Evolutionary conservation across 1,140 invertebrate species (phyloP).

Genomic region (Heliconius himera): DNA sequence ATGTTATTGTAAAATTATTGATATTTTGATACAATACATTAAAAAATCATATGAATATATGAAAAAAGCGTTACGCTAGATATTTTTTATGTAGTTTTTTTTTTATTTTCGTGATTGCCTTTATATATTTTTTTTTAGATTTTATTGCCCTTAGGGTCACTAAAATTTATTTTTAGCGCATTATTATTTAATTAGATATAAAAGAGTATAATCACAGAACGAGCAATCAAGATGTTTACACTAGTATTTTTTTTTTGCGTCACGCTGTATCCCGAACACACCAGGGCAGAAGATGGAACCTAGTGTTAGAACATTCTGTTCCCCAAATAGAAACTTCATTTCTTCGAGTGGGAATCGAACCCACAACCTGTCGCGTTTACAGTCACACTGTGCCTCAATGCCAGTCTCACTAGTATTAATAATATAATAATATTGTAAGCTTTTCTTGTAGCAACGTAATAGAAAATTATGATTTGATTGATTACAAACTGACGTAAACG

Average conservation of each 20-base stretch:
- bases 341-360: too few species aligned
- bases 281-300: too few species aligned
- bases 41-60: too few species aligned
- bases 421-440: constrained; percentile 2
- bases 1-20: neutral
- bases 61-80: too few species aligned
- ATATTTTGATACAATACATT: neutral
- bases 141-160: neutral
- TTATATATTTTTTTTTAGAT: too few species aligned
- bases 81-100: too few species aligned
- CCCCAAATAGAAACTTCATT: too few species aligned
- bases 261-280: neutral
- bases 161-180: neutral
- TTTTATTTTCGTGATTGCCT: too few species aligned
- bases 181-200: neutral
- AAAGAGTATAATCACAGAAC: neutral
- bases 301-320: too few species aligned
- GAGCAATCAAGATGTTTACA: neutral
- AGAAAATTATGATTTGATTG: constrained; percentile 24
- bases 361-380: too few species aligned
- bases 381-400: too few species aligned
- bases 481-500: constrained; percentile 30
- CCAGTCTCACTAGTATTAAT: neutral
- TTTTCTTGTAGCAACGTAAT: constrained; percentile 6
- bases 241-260: too few species aligned